These are phyloP conservation scores for Acridotheres tristis DNA, from an alignment of 2,797 vertebrate genomes.

Conservation along the genomic window DNA sequence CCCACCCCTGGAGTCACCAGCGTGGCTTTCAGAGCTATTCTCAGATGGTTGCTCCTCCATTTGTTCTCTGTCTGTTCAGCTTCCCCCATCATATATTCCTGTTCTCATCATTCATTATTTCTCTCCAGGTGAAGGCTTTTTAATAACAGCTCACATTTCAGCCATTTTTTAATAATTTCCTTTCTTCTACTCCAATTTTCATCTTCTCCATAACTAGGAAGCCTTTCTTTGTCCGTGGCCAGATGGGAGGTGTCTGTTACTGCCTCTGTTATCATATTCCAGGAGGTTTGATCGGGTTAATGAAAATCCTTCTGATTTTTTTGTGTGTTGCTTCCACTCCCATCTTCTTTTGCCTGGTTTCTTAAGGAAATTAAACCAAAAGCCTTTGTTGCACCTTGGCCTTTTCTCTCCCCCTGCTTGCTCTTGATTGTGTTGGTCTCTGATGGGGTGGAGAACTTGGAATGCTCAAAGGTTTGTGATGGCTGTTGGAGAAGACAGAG, in stretches of 20 bases:
- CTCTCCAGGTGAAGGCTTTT: conserved; percentile 8
- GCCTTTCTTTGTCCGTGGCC: conserved; percentile 20
- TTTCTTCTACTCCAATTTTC: conserved; percentile 6
- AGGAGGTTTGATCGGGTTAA: not conserved
- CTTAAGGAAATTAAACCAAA: not conserved
- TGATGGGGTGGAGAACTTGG: not conserved
- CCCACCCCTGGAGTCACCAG: not conserved
- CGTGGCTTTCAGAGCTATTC: not conserved
- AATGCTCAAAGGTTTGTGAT: fast-evolving
- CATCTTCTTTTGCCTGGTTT: not conserved
- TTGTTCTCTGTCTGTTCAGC: not conserved
- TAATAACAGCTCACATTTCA: conserved; percentile 32
- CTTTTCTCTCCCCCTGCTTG: not conserved
- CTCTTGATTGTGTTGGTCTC: not conserved
- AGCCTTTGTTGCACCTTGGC: not conserved
- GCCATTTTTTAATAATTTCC: conserved; percentile 1
- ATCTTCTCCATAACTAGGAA: not conserved
- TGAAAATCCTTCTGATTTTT: conserved; percentile 7
- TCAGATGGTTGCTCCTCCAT: fast-evolving
- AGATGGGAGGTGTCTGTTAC: conserved; percentile 9
- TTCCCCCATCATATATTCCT: not conserved
- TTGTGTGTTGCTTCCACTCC: not conserved
- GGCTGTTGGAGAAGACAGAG: not conserved
- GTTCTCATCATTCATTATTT: not conserved
- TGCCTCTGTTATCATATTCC: conserved; percentile 23